phyloP scores from a whole-genome alignment of 2,797 vertebrate species.

The Pristis pectinata region DNA sequence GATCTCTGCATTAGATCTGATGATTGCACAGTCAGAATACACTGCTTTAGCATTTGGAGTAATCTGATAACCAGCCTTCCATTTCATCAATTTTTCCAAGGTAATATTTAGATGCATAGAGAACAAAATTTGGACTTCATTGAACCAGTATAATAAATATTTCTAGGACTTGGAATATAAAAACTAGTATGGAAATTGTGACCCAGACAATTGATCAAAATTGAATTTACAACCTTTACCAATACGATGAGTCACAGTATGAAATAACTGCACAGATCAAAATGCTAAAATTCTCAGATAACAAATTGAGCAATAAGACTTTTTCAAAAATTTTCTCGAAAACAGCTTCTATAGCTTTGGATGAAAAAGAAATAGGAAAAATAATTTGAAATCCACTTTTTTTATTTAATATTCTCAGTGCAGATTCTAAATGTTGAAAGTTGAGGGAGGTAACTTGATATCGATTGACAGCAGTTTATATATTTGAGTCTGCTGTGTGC shows the following conservation, averaged over 20 bases:
- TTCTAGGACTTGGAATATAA: neutral
- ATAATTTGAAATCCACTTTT: neutral
- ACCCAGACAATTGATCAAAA: neutral
- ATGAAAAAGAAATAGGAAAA: neutral
- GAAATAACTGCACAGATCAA: neutral
- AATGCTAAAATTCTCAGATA: neutral
- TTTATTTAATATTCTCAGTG: neutral
- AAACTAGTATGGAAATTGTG: neutral
- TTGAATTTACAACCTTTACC: neutral
- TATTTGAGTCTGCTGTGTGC: neutral
- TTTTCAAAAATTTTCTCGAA: neutral
- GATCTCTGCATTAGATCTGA: slow-evolving; percentile 1
- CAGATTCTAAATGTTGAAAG: neutral
- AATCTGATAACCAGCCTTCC: neutral
- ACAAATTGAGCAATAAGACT: neutral
- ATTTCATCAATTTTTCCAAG: neutral
- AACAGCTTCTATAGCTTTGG: neutral
- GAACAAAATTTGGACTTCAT: neutral
- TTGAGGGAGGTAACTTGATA: neutral
- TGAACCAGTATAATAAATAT: neutral
- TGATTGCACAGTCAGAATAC: neutral
- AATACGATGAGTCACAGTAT: neutral
- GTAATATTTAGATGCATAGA: neutral
- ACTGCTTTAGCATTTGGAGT: neutral
- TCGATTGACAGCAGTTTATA: neutral